A percentile compares a stretch with the other conserved stretches of the same genome.
Evolutionary conservation across 2,888 invertebrate species (phyloP).

Genomic region (Noctua comes): DNA sequence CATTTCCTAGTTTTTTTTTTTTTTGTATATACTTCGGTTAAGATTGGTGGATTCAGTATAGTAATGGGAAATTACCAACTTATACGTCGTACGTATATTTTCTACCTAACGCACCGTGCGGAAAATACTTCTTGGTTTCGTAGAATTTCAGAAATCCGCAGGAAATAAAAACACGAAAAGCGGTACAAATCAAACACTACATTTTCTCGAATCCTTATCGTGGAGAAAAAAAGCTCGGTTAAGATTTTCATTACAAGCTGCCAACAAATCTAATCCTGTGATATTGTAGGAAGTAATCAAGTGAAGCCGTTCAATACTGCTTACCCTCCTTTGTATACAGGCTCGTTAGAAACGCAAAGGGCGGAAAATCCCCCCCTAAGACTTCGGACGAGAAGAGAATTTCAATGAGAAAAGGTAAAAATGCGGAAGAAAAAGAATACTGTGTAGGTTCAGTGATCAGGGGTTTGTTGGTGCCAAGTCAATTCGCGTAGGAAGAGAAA

Average conservation of each 20-base stretch:
- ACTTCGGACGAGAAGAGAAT: slow-evolving; percentile 66
- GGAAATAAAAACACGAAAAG: not conserved
- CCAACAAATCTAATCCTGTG: slow-evolving; percentile 42
- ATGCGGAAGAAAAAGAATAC: slow-evolving; percentile 28
- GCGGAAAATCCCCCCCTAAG: slow-evolving; percentile 71
- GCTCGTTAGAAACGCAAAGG: slow-evolving; percentile 65
- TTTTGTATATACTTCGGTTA: not conserved
- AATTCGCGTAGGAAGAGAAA: not conserved
- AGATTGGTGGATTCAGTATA: not conserved
- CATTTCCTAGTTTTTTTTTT: not conserved
- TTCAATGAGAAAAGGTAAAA: slow-evolving; percentile 69
- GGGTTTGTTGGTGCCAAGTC: slow-evolving; percentile 2
- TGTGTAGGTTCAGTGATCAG: slow-evolving; percentile 13
- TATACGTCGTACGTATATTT: not conserved
- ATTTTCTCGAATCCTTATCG: not conserved
- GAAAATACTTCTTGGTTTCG: not conserved
- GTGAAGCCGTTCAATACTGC: slow-evolving; percentile 69
- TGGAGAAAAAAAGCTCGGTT: not conserved
- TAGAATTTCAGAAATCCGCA: not conserved
- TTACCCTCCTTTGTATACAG: slow-evolving; percentile 51
- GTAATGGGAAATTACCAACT: not conserved
- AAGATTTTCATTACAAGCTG: slow-evolving; percentile 30
- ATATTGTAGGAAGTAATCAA: slow-evolving; percentile 68
- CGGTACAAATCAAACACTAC: not conserved
- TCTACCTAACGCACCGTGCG: not conserved